These are phyloP conservation scores for Axinella damicornis DNA, from an alignment of 37 sponge, comb jelly and placozoan genomes.

Conservation along the genomic window DNA sequence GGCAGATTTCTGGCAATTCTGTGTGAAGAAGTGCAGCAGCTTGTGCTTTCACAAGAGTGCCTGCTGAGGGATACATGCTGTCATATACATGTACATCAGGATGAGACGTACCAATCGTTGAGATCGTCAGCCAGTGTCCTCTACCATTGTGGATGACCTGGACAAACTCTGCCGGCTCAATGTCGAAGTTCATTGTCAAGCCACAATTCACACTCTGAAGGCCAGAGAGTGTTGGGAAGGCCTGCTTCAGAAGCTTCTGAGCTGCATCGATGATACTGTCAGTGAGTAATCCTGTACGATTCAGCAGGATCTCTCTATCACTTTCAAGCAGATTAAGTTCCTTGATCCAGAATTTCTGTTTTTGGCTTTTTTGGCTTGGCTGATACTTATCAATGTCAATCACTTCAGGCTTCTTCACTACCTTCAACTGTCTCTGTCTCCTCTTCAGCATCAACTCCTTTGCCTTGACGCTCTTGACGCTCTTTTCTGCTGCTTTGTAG, in stretches of 20 bases:
- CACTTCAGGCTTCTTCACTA: no score
- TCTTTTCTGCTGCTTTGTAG: no score
- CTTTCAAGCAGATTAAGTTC: no score
- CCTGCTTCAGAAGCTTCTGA: slow-evolving; percentile 21
- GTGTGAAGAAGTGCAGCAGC: background rate
- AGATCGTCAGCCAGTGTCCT: slow-evolving; percentile 36
- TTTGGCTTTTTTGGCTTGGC: no score
- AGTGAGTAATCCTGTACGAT: slow-evolving; percentile 14
- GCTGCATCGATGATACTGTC: slow-evolving; percentile 39
- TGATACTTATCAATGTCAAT: no score
- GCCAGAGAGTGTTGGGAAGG: slow-evolving; percentile 6
- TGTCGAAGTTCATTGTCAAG: slow-evolving; percentile 30
- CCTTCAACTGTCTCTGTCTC: no score
- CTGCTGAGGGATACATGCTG: slow-evolving; percentile 9
- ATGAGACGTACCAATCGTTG: slow-evolving; percentile 30
- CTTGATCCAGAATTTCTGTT: no score
- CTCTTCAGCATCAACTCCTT: no score
- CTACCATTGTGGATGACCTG: slow-evolving; percentile 35
- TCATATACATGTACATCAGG: slow-evolving; percentile 26
- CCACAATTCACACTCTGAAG: slow-evolving; percentile 38
- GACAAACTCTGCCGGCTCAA: slow-evolving; percentile 31
- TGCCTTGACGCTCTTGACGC: no score
- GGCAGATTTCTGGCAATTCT: slow-evolving; percentile 13
- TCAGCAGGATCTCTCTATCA: slow-evolving; percentile 6
- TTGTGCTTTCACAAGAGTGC: background rate